Evolutionary conservation across 2,113 vertebrate species (phyloP).

Genomic region (Dryoscopus gambensis): DNA sequence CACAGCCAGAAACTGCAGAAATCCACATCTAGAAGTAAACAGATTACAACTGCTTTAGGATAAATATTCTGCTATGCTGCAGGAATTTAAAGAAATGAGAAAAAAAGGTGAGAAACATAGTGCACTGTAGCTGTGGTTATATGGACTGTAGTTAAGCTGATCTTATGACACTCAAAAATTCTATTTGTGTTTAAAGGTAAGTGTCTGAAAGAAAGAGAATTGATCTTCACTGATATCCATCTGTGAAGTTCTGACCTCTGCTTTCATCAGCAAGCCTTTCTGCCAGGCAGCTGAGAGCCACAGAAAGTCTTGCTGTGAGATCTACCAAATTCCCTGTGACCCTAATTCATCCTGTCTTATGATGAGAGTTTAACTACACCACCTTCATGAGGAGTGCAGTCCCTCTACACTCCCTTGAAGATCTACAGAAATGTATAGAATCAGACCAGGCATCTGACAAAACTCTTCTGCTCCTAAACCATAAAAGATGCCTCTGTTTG

Average conservation of each 20-base stretch:
- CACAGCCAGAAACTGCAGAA: not conserved
- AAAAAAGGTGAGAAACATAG: not conserved
- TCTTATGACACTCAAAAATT: not conserved
- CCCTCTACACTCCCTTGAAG: not conserved
- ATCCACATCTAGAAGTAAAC: not conserved
- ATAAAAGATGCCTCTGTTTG: not conserved
- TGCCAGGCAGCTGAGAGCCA: not conserved
- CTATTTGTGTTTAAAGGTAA: not conserved
- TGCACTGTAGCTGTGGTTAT: not conserved
- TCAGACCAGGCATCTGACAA: not conserved
- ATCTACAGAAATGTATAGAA: not conserved
- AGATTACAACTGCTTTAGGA: not conserved
- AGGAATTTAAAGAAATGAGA: not conserved
- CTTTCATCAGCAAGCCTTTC: not conserved
- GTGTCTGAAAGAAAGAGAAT: not conserved
- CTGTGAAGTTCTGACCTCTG: not conserved
- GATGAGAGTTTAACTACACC: not conserved
- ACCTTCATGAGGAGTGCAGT: not conserved
- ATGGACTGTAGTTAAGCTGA: not conserved
- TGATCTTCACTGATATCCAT: not conserved
- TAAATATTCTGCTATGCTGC: not conserved
- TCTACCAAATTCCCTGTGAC: not conserved
- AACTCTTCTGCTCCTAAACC: not conserved
- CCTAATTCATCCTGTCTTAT: not conserved
- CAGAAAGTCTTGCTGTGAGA: not conserved